Percentiles rank a stretch among this genome's conserved stretches.
phyloP scores from a whole-genome alignment of 2,797 vertebrate species.

The Cossypha caffra region DNA sequence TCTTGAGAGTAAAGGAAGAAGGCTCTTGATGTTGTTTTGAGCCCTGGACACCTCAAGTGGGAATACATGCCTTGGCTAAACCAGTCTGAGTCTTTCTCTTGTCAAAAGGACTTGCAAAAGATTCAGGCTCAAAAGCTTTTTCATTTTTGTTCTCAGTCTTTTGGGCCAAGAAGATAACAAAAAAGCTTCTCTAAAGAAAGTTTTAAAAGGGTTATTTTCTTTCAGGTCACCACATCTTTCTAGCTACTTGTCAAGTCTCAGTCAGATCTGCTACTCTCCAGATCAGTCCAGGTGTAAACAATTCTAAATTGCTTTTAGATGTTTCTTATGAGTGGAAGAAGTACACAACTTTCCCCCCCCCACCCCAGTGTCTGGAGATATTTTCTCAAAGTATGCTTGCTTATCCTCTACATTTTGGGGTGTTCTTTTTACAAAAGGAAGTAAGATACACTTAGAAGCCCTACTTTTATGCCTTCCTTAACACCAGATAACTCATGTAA shows the following conservation, averaged over 20 bases:
- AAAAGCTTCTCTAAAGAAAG: not conserved
- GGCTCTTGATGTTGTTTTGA: not conserved
- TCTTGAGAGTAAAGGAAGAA: not conserved
- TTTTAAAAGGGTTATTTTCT: slow-evolving; percentile 7
- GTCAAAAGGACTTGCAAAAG: not conserved
- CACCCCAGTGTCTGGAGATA: not conserved
- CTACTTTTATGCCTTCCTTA: not conserved
- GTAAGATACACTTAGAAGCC: not conserved
- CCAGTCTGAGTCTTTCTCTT: not conserved
- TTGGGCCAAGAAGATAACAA: not conserved
- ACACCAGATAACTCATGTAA: not conserved
- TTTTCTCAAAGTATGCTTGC: not conserved
- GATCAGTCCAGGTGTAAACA: not conserved
- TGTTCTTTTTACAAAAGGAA: not conserved
- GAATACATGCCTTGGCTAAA: not conserved
- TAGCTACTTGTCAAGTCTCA: not conserved
- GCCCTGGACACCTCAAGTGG: not conserved
- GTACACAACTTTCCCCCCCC: not conserved
- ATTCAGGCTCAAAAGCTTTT: not conserved
- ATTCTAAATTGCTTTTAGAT: not conserved
- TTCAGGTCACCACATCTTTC: not conserved
- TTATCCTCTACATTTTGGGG: not conserved
- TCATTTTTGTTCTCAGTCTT: slow-evolving; percentile 9
- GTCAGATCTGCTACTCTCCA: not conserved
- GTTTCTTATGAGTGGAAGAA: not conserved